A percentile compares a stretch with the other conserved stretches of the same genome.
Evolutionary conservation across 2,888 invertebrate genomes (phyloP).

Genomic region (Odontocerum albicorne): DNA sequence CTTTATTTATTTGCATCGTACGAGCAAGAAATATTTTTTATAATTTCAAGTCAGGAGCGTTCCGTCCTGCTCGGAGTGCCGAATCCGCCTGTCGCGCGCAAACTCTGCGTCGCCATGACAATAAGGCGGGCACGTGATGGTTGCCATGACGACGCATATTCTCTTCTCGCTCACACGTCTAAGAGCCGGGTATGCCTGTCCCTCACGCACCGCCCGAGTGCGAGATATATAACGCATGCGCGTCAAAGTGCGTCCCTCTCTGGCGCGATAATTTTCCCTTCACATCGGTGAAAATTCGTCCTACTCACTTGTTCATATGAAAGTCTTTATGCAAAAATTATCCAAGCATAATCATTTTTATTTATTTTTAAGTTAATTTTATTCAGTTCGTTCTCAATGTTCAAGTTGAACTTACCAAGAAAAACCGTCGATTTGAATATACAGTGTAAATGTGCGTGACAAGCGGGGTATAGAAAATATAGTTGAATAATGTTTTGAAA

Average conservation of each 20-base stretch:
- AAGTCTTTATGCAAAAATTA: too few species aligned
- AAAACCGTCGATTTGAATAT: too few species aligned
- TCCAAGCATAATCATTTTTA: too few species aligned
- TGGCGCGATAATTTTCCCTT: conserved; percentile 8
- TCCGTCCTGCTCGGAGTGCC: conserved; percentile 42
- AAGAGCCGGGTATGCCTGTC: conserved; percentile 41
- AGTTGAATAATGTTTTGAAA: too few species aligned
- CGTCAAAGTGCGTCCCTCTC: conserved; percentile 23
- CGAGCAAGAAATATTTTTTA: too few species aligned
- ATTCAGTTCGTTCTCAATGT: too few species aligned
- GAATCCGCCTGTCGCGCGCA: conserved; percentile 40
- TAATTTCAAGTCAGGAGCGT: too few species aligned
- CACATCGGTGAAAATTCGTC: conserved; percentile 4
- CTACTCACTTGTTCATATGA: neutral
- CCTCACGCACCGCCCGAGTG: conserved; percentile 36
- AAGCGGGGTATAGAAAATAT: too few species aligned
- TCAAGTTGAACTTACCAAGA: too few species aligned
- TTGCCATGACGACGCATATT: conserved; percentile 58
- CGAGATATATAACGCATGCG: conserved; percentile 28
- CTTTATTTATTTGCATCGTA: too few species aligned
- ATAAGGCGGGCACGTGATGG: conserved; percentile 45
- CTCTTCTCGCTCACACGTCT: conserved; percentile 41
- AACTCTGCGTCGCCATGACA: conserved; percentile 56
- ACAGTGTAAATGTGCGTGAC: too few species aligned
- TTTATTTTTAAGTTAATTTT: too few species aligned